phyloP scores from a whole-genome alignment of 1,140 invertebrate species.

The Trichonephila clavata region DNA sequence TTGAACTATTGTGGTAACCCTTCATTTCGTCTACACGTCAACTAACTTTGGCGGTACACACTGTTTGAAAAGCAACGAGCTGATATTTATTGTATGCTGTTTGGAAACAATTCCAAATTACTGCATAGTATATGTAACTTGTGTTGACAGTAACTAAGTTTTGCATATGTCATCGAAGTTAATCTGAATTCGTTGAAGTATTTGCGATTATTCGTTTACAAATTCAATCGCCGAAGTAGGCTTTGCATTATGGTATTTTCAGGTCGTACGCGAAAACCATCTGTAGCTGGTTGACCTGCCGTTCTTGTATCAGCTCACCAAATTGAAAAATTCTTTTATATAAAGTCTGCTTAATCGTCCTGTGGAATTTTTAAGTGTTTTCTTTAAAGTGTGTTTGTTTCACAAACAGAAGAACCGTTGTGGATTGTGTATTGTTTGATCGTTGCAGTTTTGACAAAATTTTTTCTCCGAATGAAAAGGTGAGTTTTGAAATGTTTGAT shows the following conservation, averaged over 20 bases:
- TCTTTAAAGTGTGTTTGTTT: constrained; percentile 35
- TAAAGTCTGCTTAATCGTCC: background rate
- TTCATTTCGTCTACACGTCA: constrained; percentile 74
- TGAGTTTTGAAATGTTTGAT: constrained; percentile 38
- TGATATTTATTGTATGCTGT: constrained; percentile 30
- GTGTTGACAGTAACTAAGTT: constrained; percentile 1
- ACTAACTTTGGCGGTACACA: constrained; percentile 72
- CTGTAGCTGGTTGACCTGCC: constrained; percentile 70
- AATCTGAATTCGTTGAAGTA: constrained; percentile 2
- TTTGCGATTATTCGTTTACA: constrained; percentile 17
- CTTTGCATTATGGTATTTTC: constrained; percentile 63
- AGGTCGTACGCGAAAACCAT: constrained; percentile 69
- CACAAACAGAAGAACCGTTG: background rate
- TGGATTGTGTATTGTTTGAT: constrained; percentile 17
- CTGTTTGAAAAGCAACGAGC: constrained; percentile 53
- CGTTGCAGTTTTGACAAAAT: background rate
- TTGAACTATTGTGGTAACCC: constrained; percentile 63
- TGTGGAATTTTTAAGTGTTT: constrained; percentile 50
- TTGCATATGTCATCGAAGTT: background rate
- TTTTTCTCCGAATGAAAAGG: constrained; percentile 32
- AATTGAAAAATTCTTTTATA: background rate
- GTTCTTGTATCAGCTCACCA: background rate
- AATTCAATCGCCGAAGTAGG: background rate
- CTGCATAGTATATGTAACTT: background rate
- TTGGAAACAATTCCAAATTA: constrained; percentile 27